Evolutionary conservation across 37 sponge, comb jelly and placozoan species (phyloP).

Genomic region (Spongilla lacustris): DNA sequence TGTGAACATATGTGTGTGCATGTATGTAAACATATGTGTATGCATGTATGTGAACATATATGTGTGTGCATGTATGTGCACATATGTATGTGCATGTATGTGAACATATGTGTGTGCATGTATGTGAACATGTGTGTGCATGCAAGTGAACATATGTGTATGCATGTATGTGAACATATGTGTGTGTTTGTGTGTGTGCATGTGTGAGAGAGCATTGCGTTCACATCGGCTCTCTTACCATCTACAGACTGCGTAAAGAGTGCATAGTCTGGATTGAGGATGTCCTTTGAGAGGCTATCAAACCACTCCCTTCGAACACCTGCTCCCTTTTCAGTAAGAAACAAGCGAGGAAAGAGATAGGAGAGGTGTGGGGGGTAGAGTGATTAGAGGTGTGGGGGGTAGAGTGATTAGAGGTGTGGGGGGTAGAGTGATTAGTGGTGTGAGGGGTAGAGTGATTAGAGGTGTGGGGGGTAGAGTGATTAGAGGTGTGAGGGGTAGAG

Average conservation of each 20-base stretch:
- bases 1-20: too few relatives aligned
- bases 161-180: too few relatives aligned
- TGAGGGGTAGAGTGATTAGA: background rate
- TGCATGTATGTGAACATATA: too few relatives aligned
- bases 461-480: background rate
- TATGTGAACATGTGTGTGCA: too few relatives aligned
- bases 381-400: background rate
- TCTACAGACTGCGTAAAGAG: conserved; percentile 95
- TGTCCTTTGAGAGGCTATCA: conserved; percentile 84
- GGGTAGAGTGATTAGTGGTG: background rate
- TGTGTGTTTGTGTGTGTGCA: too few relatives aligned
- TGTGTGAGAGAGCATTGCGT: background rate
- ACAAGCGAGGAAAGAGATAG: background rate
- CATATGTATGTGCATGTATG: too few relatives aligned
- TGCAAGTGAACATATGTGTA: too few relatives aligned
- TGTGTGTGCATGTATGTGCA: background rate
- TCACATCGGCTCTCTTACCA: conserved; percentile 67
- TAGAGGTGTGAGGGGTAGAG: too few relatives aligned
- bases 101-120: too few relatives aligned
- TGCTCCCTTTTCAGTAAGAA: conserved; percentile 53
- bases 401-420: background rate
- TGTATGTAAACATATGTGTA: too few relatives aligned
- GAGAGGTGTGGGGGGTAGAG: background rate
- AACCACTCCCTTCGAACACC: conserved; percentile 96
- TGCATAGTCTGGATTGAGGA: conserved; percentile 97